These are phyloP conservation scores for Chaetophractus vellerosus DNA, from an alignment of 2,797 vertebrate species.

Conservation along the genomic window DNA sequence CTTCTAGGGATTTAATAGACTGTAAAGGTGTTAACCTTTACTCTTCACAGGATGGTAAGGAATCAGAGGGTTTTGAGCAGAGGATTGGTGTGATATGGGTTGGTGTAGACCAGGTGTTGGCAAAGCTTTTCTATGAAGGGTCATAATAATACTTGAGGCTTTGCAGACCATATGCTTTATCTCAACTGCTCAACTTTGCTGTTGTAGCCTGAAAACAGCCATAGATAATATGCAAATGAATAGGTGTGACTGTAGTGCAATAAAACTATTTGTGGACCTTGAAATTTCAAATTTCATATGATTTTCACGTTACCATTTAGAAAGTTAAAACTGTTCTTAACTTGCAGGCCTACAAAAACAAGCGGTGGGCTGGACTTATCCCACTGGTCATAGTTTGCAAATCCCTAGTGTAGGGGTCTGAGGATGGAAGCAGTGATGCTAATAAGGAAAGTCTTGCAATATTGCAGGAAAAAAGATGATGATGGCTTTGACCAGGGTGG, in stretches of 20 bases:
- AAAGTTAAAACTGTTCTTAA: neutral
- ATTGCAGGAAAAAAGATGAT: neutral
- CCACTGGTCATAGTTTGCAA: neutral
- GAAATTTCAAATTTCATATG: conserved; percentile 18
- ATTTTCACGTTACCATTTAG: conserved; percentile 9
- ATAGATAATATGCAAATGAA: neutral
- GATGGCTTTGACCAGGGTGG: neutral
- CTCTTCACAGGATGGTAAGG: conserved; percentile 4
- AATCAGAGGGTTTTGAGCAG: neutral
- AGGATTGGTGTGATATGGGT: neutral
- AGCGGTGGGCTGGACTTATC: neutral
- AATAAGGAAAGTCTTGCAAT: neutral
- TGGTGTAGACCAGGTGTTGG: neutral
- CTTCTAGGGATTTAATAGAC: neutral
- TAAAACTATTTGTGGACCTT: neutral
- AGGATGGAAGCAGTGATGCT: neutral
- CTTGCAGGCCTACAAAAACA: neutral
- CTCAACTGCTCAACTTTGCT: neutral
- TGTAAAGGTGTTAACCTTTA: neutral
- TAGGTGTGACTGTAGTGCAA: neutral
- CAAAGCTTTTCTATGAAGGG: neutral
- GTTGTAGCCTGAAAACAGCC: neutral
- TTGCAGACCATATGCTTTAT: neutral
- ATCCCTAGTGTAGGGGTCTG: neutral
- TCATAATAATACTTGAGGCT: conserved; percentile 26